These are phyloP conservation scores for Tachina fera DNA, from an alignment of 2,888 invertebrate species.

Conservation along the genomic window DNA sequence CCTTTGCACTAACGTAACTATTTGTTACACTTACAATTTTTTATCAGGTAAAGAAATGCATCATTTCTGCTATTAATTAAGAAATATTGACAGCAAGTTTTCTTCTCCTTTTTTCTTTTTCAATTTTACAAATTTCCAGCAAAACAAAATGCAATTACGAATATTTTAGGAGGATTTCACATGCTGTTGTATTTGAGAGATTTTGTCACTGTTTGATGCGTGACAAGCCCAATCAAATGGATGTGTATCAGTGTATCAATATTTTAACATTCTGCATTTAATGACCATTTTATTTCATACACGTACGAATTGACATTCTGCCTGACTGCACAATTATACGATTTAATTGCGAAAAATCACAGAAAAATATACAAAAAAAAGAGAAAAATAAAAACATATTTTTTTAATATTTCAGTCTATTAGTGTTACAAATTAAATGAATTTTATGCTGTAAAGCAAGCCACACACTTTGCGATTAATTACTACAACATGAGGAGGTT, in stretches of 20 bases:
- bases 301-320: conserved; percentile 35
- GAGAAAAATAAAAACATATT: no score
- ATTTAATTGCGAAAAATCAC: conserved; percentile 49
- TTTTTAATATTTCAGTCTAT: conserved; percentile 2
- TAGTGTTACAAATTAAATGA: conserved; percentile 25
- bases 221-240: background rate
- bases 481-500: no score
- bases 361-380: conserved; percentile 26
- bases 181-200: background rate
- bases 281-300: conserved; percentile 1
- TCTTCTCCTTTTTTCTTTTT: background rate
- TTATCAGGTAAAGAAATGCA: no score
- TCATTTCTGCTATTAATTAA: background rate
- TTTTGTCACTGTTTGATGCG: background rate
- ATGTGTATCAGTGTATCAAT: conserved; percentile 1
- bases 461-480: no score
- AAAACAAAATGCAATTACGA: background rate
- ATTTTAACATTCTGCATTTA: conserved; percentile 16
- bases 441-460: background rate
- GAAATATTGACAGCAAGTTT: background rate
- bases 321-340: conserved; percentile 45
- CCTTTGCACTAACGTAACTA: background rate
- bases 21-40: background rate
- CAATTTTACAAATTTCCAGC: background rate
- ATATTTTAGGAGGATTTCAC: background rate